A percentile compares a stretch with the other conserved stretches of the same genome.
Evolutionary conservation across 2,797 vertebrate species (phyloP).

Genomic region (Chaetophractus vellerosus): DNA sequence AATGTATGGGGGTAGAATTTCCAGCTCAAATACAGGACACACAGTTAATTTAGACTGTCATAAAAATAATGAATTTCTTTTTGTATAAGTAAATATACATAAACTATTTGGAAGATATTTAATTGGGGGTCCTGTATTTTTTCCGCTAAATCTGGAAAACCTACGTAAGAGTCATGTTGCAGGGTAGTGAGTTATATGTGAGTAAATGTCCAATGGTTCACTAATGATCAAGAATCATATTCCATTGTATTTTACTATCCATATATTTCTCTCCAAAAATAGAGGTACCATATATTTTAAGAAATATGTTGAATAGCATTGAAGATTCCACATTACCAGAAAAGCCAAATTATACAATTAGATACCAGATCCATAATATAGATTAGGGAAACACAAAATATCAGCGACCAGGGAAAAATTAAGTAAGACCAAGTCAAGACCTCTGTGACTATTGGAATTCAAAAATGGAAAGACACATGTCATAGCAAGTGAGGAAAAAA

Average conservation of each 20-base stretch:
- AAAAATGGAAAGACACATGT: neutral
- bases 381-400: neutral
- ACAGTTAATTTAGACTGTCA: constrained; percentile 1
- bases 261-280: neutral
- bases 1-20: neutral
- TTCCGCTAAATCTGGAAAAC: neutral
- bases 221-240: neutral
- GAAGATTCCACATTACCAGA: neutral
- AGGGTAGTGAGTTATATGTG: neutral
- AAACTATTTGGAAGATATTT: neutral
- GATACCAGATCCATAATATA: neutral
- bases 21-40: neutral
- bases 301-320: neutral
- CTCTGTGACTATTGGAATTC: neutral
- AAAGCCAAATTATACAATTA: neutral
- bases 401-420: neutral
- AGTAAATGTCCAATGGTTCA: neutral
- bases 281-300: neutral
- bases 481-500: neutral
- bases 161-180: neutral
- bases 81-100: neutral
- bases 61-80: neutral
- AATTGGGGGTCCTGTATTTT: neutral
- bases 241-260: neutral
- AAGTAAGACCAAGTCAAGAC: neutral